phyloP scores from a whole-genome alignment of 2,113 vertebrate genomes.

The Aphelocoma coerulescens region DNA sequence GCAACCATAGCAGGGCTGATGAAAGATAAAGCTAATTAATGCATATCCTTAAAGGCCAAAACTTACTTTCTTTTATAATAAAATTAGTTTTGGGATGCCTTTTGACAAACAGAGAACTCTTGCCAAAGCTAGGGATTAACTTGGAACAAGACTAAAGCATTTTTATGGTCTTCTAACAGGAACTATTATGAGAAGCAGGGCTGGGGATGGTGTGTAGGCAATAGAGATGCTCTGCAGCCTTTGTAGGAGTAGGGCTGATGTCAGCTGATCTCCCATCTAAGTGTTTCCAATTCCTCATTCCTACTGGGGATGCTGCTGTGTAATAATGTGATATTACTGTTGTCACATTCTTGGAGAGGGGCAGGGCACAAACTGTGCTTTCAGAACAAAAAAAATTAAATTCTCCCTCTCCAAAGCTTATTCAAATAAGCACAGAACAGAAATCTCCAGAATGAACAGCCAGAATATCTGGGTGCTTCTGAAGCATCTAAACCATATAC shows the following conservation, averaged over 20 bases:
- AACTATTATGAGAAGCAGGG: not conserved
- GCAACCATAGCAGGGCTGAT: not conserved
- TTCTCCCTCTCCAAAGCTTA: not conserved
- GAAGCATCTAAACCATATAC: not conserved
- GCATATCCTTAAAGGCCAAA: not conserved
- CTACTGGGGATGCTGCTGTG: not conserved
- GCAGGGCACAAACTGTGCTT: not conserved
- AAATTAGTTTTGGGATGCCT: not conserved
- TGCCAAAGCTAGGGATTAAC: not conserved
- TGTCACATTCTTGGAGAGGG: not conserved
- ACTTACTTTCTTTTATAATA: not conserved
- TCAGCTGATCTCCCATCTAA: not conserved
- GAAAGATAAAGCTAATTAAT: not conserved
- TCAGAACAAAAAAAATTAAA: constrained; percentile 9
- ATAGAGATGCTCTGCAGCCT: not conserved
- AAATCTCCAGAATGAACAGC: not conserved
- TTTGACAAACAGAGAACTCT: not conserved
- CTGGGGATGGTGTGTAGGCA: not conserved
- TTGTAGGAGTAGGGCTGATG: not conserved
- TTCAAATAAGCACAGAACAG: not conserved
- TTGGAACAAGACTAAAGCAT: not conserved
- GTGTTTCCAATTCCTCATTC: not conserved
- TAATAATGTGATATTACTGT: not conserved
- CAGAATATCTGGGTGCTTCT: not conserved
- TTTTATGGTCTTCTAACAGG: not conserved